Evolutionary conservation across 2,113 vertebrate genomes (phyloP).

Genomic region (Trematomus loennbergii): DNA sequence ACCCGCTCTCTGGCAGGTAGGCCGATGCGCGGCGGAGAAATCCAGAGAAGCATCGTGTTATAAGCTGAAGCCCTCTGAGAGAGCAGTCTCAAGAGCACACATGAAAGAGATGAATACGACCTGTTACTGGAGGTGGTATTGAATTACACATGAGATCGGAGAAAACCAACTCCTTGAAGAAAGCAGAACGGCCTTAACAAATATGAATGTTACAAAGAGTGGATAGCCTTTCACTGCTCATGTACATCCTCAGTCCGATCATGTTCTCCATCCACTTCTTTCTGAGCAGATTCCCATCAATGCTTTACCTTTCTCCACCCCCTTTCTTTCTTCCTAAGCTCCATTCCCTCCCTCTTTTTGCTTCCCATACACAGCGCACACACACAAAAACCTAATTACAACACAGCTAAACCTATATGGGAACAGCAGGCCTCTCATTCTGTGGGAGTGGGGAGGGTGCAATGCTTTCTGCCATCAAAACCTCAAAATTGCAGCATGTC

Average conservation of each 20-base stretch:
- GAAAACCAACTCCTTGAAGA: constrained; percentile 35
- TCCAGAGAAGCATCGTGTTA: constrained; percentile 44
- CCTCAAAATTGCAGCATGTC: constrained; percentile 80
- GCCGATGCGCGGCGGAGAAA: constrained; percentile 38
- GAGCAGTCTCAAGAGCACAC: constrained; percentile 11
- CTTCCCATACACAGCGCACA: constrained; percentile 59
- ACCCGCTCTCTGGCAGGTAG: constrained; percentile 43
- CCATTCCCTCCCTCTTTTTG: constrained; percentile 53
- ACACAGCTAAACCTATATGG: constrained; percentile 75
- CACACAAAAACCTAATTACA: constrained; percentile 76
- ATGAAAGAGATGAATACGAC: constrained; percentile 21
- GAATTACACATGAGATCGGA: constrained; percentile 13
- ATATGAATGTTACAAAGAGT: constrained; percentile 42
- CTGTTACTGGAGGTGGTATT: constrained; percentile 7
- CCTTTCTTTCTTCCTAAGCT: constrained; percentile 45
- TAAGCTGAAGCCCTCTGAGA: neutral
- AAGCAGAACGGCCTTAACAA: constrained; percentile 16
- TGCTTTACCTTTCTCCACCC: constrained; percentile 52
- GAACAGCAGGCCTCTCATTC: constrained; percentile 75
- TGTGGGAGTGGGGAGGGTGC: constrained; percentile 69
- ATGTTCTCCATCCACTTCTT: constrained; percentile 56
- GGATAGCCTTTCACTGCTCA: neutral
- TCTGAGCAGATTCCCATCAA: constrained; percentile 54
- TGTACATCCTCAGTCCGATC: constrained; percentile 32
- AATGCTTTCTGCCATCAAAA: constrained; percentile 75